phyloP scores from a whole-genome alignment of 2,113 vertebrate species.

The Mionectes macconnelli region DNA sequence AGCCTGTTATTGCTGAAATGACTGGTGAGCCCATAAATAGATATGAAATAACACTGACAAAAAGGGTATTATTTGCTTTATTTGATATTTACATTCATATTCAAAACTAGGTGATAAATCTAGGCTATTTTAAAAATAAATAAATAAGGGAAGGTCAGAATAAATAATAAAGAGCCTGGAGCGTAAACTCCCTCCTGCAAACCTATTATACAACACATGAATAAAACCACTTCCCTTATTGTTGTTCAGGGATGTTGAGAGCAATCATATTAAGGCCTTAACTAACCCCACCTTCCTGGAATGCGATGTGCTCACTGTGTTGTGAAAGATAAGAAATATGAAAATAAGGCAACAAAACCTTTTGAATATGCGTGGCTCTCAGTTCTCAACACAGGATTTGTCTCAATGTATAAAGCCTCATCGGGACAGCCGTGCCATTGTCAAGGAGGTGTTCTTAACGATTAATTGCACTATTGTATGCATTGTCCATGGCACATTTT shows the following conservation, averaged over 20 bases:
- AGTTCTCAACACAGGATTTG: not conserved
- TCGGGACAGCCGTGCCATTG: not conserved
- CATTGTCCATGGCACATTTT: not conserved
- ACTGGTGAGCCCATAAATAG: not conserved
- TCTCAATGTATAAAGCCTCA: not conserved
- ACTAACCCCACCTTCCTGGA: slow-evolving; percentile 75
- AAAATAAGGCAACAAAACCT: not conserved
- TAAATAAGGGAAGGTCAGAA: not conserved
- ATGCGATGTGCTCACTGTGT: slow-evolving; percentile 73
- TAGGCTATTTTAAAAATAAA: not conserved
- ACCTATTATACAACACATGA: not conserved
- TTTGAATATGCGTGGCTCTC: not conserved
- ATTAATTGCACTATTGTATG: slow-evolving; percentile 11
- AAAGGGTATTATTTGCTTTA: not conserved
- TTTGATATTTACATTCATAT: not conserved
- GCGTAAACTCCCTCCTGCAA: not conserved
- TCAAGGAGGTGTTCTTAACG: not conserved
- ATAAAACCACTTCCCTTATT: not conserved
- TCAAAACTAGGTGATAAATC: not conserved
- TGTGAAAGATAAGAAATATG: slow-evolving; percentile 70
- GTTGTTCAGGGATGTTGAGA: slow-evolving; percentile 76
- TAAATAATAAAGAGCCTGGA: not conserved
- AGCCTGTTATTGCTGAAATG: not conserved
- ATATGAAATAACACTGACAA: not conserved
- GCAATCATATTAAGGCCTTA: slow-evolving; percentile 75